Evolutionary conservation across 1,140 invertebrate species (phyloP), one percentile per base, ranked within the genome.

Genomic region (Chymomyza costata): DNA sequence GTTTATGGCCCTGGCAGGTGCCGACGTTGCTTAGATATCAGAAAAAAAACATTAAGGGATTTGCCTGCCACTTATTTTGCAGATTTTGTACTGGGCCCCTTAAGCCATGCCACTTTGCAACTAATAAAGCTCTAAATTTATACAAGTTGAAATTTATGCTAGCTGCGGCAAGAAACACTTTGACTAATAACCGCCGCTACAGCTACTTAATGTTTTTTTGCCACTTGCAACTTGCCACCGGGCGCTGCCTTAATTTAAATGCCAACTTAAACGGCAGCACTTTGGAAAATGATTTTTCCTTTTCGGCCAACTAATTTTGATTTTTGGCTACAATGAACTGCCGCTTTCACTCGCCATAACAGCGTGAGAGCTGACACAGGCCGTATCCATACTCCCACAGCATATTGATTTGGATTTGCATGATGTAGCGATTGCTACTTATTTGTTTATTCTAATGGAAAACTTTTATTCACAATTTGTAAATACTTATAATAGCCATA

Each of bases 51-150:
- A n/a, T n/a, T n/a, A n/a, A 44, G 70, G 71, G 68, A 63, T 66
- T 47, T 55, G 50, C 37, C 21, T 16, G 34, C 53, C 53, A 56
- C 40, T 25, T n/a, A n/a, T n/a, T n/a, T n/a, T n/a, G n/a, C n/a
- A n/a, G n/a, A n/a, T n/a, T n/a, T 25, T 25, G 21, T 25, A 8
- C 21, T n/a, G n/a, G n/a, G 43, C 30, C 18, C 31, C 8, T 3
- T 21, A 34, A 21, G 32, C 39, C 37, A 14, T 10, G 28, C 16
- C 16, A 39, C 44, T 76, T 78, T 70, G 52, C 39, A 44, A 35
- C 73, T 67, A 78, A 80, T 78, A 78, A 78, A 80, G 38, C 59
- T 30, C 47, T 48, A 80, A 71, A 80, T 71, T 71, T 64, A 71
- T 54, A 44, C 25, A 43, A 52, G 38, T 25, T 25, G 21, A 25